phyloP scores from a whole-genome alignment of 2,113 vertebrate species.

The Microcebus lehilahytsara region DNA sequence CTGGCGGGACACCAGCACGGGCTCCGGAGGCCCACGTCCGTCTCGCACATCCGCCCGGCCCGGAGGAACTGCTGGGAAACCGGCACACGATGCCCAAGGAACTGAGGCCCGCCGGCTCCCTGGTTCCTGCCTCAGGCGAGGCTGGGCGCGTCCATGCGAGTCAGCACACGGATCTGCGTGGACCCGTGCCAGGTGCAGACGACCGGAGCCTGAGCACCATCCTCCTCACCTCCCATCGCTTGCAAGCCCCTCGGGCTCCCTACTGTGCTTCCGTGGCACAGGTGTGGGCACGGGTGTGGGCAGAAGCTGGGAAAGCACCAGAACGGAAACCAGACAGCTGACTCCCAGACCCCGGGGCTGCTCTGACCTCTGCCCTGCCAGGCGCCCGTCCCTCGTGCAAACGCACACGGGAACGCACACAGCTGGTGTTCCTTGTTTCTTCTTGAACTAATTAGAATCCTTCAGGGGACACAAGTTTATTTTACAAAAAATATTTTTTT shows the following conservation, averaged over 20 bases:
- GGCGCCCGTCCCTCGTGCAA: background rate
- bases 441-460: background rate
- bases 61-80: background rate
- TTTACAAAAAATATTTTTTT: background rate
- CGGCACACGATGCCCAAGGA: background rate
- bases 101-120: background rate
- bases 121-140: background rate
- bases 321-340: too few relatives aligned
- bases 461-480: background rate
- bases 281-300: fast-evolving
- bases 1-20: fast-evolving
- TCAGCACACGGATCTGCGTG: background rate
- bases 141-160: fast-evolving
- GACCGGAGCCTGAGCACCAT: fast-evolving
- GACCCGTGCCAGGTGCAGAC: background rate
- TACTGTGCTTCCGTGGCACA: fast-evolving
- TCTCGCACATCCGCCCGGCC: background rate
- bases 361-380: background rate
- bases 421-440: background rate
- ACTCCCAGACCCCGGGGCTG: too few relatives aligned
- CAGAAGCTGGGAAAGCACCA: background rate
- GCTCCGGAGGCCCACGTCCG: background rate
- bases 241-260: fast-evolving
- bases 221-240: too few relatives aligned
- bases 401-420: background rate